Evolutionary conservation across 2,888 invertebrate genomes (phyloP).

Genomic region (Nebria brevicollis): DNA sequence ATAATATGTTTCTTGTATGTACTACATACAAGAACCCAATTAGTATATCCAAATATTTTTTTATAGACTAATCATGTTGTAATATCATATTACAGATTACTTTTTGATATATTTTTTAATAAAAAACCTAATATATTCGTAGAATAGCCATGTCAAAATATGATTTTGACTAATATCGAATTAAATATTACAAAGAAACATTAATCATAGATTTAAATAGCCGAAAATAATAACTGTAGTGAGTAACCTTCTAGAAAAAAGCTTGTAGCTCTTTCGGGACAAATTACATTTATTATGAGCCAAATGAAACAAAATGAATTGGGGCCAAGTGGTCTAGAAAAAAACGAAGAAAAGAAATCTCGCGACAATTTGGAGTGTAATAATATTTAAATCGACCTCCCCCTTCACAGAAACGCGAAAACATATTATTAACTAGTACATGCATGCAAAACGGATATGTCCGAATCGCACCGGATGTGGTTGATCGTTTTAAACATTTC

Average conservation of each 20-base stretch:
- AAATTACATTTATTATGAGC: not conserved
- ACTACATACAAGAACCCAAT: no score
- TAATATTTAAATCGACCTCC: not conserved
- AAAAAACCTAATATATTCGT: not conserved
- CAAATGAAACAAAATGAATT: not conserved
- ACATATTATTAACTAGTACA: constrained; percentile 32
- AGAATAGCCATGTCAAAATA: not conserved
- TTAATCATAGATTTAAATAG: not conserved
- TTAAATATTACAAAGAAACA: not conserved
- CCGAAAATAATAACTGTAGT: not conserved
- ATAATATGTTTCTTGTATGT: no score
- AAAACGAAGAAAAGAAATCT: not conserved
- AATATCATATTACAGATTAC: not conserved
- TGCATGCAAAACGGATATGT: constrained; percentile 37
- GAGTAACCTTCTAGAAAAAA: not conserved
- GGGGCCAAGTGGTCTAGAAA: not conserved
- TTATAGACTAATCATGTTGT: not conserved
- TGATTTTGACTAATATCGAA: not conserved
- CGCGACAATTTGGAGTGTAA: not conserved
- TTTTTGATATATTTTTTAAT: not conserved
- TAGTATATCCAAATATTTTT: no score
- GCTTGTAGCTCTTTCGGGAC: not conserved
- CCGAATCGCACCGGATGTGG: constrained; percentile 13
- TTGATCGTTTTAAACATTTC: not conserved
- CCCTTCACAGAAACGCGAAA: not conserved